Evolutionary conservation across 2,113 vertebrate species (phyloP).

Genomic region (Alethe castanea): DNA sequence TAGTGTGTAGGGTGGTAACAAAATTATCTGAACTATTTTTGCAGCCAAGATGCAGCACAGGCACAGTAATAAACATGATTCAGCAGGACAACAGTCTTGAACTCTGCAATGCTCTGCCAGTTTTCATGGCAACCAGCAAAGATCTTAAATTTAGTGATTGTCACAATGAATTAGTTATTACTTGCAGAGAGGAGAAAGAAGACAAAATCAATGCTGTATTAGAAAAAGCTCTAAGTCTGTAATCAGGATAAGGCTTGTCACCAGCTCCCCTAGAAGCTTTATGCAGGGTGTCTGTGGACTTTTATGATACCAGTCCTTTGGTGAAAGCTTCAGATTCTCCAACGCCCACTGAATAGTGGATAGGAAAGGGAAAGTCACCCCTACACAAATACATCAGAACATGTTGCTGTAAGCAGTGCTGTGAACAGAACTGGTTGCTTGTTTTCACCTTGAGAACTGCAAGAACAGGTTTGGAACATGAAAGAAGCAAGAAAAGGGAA

Average conservation of each 20-base stretch:
- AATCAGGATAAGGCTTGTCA: background rate
- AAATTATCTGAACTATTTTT: background rate
- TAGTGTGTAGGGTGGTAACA: background rate
- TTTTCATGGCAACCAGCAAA: constrained; percentile 25
- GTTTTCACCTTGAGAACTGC: background rate
- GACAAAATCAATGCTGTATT: background rate
- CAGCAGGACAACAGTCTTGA: background rate
- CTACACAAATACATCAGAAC: background rate
- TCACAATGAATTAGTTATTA: background rate
- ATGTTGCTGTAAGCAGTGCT: background rate
- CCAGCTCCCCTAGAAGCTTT: background rate
- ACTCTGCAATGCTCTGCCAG: background rate
- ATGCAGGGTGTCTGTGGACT: background rate
- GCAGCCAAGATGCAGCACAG: background rate
- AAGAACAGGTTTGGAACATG: background rate
- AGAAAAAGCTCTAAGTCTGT: background rate
- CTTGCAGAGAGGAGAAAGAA: background rate
- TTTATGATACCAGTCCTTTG: background rate
- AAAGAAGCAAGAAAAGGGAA: background rate
- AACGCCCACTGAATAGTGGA: background rate
- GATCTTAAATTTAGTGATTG: background rate
- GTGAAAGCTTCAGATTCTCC: background rate
- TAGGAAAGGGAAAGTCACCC: background rate
- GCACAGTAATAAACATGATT: background rate
- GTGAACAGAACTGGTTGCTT: background rate